Evolutionary conservation across 2,888 invertebrate species (phyloP).

Genomic region (Eupithecia subumbrata): DNA sequence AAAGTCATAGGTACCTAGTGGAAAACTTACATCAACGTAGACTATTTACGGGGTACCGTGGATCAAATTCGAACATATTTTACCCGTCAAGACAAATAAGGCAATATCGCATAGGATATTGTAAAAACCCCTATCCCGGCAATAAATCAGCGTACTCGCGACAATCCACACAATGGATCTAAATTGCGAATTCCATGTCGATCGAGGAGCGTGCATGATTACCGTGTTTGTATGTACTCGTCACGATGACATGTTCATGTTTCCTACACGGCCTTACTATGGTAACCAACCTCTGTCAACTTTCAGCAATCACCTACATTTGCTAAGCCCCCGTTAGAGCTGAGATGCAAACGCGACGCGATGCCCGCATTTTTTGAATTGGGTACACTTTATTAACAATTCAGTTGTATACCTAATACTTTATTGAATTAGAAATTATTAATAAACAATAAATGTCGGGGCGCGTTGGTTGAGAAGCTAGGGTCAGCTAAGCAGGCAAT

Average conservation of each 20-base stretch:
- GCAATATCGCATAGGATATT: not conserved
- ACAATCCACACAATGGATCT: conserved; percentile 47
- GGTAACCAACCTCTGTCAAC: not conserved
- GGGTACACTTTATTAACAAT: too few species aligned
- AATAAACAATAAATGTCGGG: not conserved
- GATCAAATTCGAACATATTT: not conserved
- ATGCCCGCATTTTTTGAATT: not conserved
- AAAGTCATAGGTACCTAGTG: not conserved
- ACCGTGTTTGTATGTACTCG: conserved; percentile 38
- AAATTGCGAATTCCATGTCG: conserved; percentile 62
- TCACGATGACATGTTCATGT: not conserved
- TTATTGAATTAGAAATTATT: not conserved
- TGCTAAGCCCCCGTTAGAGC: not conserved
- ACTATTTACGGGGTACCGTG: not conserved
- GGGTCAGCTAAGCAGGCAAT: not conserved
- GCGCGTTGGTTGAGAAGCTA: not conserved
- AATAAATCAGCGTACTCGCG: conserved; percentile 45
- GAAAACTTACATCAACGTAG: not conserved
- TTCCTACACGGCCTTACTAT: not conserved
- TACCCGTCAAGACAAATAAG: not conserved
- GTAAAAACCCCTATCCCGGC: conserved; percentile 4
- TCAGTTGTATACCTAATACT: not conserved
- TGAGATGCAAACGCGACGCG: not conserved
- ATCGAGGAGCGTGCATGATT: conserved; percentile 50
- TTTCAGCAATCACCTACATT: not conserved